Base-by-base conservation (phyloP, 2,888 invertebrate genomes). In the Andrena haemorrhoa region DNA sequence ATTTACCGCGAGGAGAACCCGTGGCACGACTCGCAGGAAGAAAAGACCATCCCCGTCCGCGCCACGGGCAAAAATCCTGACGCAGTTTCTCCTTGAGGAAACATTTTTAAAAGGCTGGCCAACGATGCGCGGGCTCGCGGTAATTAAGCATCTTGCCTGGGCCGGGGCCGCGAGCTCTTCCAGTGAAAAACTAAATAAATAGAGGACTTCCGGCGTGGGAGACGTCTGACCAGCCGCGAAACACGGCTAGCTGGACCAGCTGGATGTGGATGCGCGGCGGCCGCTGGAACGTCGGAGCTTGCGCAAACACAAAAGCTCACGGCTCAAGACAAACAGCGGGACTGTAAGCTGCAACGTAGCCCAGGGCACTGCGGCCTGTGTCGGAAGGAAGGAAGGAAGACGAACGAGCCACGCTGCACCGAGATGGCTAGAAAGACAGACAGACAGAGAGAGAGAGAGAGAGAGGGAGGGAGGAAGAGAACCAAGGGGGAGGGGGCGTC, bases 281-380 rank as follows among this genome's bases (percentile, higher is more conserved):
- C 69, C 72, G 63, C 64, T 68, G 76, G 75, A 51, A 79, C 69
- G 64, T 68, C 73, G 70, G 73, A 79, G 85, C 85, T 86, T 87
- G 88, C 84, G 86, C 89, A 91, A 91, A 90, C 90, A 90, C 86
- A 91, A 89, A 90, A 90, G 91, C 90, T 91, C 89, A 88, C 89
- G 83, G 86, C 88, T 88, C 68, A 89, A 90, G 91, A 89, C 90
- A 91, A 91, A 91, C 91, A 91, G 86, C 75, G 79, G 82, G 86
- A 87, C 85, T 88, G 86, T 87, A 86, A 89, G 89, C 89, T 89
- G 84, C 85, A 84, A 79, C 88, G 79, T 88, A 82, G 81, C 90
- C 89, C 77, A 68, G 75, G 89, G 90, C 90, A 74, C n/a, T 75
- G 81, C 83, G 78, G 75, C 77, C 63, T 68, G 61, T 47, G 73